These are phyloP conservation scores for Hypolimnas misippus DNA, from an alignment of 2,888 invertebrate genomes.

Conservation along the genomic window DNA sequence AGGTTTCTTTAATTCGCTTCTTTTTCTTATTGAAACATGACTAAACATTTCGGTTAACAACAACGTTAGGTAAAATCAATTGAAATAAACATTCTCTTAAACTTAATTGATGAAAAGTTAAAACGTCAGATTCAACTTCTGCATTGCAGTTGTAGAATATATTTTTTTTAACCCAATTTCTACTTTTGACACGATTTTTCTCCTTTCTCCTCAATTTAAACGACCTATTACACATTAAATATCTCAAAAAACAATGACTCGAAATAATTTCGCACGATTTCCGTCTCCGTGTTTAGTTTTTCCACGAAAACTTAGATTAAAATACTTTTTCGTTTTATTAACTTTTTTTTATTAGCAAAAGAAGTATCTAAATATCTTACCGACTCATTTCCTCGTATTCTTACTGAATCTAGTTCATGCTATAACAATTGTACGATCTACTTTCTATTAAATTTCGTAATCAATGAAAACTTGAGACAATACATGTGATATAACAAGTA, in stretches of 20 bases:
- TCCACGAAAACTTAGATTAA: too few species aligned
- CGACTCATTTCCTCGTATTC: neutral
- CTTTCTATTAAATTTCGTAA: slow-evolving; percentile 1
- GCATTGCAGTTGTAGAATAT: slow-evolving; percentile 44
- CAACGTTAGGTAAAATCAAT: neutral
- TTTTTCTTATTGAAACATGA: slow-evolving; percentile 16
- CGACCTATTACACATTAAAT: neutral
- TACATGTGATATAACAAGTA: too few species aligned
- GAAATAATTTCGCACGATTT: neutral
- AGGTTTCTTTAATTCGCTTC: slow-evolving; percentile 18
- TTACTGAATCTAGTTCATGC: neutral
- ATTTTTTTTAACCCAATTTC: slow-evolving; percentile 46
- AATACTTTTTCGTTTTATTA: too few species aligned
- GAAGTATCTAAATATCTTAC: neutral
- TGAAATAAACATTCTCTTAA: neutral
- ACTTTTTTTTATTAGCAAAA: neutral
- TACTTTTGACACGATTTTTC: slow-evolving; percentile 8
- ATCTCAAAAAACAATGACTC: neutral
- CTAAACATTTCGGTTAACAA: neutral
- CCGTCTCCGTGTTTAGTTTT: neutral
- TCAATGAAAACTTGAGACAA: neutral
- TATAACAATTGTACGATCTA: neutral
- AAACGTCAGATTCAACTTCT: slow-evolving; percentile 23
- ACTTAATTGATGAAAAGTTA: neutral
- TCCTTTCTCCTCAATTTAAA: neutral